Percentiles rank a stretch among this genome's conserved stretches.
Evolutionary conservation across 2,797 vertebrate species (phyloP).

Genomic region (Phoebastria nigripes): DNA sequence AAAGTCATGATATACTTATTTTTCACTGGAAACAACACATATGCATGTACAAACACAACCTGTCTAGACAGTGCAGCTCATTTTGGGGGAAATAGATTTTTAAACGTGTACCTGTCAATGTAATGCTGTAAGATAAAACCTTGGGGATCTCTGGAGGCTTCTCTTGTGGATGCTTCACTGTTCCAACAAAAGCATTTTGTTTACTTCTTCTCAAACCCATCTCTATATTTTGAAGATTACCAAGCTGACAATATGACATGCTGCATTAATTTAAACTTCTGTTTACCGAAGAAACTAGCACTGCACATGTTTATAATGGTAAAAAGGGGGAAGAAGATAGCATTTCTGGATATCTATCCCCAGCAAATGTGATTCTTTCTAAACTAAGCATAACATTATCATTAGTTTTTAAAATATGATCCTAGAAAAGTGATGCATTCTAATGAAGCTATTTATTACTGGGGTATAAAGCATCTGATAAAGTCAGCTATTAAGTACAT

Average conservation of each 20-base stretch:
- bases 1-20: not conserved
- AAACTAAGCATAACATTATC: not conserved
- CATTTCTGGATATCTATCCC: not conserved
- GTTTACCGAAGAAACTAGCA: not conserved
- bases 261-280: constrained; percentile 32
- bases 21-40: not conserved
- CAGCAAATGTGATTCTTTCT: not conserved
- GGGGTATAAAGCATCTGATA: not conserved
- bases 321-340: not conserved
- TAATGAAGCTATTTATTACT: not conserved
- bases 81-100: constrained; percentile 26
- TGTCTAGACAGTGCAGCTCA: not conserved
- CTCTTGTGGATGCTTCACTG: not conserved
- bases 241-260: not conserved
- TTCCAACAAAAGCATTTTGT: constrained; percentile 27
- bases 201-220: constrained; percentile 34
- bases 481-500: not conserved
- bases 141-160: not conserved
- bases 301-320: not conserved
- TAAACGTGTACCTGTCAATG: not conserved
- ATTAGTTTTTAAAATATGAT: not conserved
- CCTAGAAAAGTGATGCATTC: not conserved
- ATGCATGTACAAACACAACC: not conserved
- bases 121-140: constrained; percentile 1
- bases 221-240: constrained; percentile 10